Base-by-base conservation (phyloP, 2,113 vertebrate genomes). In the Ophthalmotilapia sp. region DNA sequence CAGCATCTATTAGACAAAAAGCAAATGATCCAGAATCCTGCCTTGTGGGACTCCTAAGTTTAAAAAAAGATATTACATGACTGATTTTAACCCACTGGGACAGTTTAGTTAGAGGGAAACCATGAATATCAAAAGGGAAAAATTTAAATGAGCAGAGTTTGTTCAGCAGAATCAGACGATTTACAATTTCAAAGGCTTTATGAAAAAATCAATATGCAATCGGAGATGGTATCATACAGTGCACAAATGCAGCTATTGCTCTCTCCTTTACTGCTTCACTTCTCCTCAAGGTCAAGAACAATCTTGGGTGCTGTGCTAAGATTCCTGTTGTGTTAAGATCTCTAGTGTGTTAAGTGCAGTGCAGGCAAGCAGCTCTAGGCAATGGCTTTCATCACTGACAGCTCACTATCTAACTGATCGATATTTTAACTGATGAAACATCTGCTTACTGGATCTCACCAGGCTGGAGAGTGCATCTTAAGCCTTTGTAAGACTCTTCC, bases 401-500 rank as follows among this genome's bases (percentile, higher is more conserved):
- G 79, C 83, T 89, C 81, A 14, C 85, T 58, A 68, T 89, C 84
- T 65, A 9, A 79, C 77, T 81, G 77, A 89, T 89, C 40, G 12
- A 92, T 84, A 82, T 38, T 5, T 15, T 33, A 60, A 60, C 26
- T 31, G 56, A 60, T 60, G 33, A 42, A 65, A 55, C 23, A 40
- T 84, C 68, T 45, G 15, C 29, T 56, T 1, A 7, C 29, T 81
- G 82, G 68, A 23, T 87, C 45, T 77, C 81, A 70, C 4, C 73
- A 15, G 58, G 14, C 38, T 17, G 55, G 51, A 40, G 62, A 56
- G 55, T 23, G 79, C 80, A 77, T 80, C 80, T 79, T 75, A 89
- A 92, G 40, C 82, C 91, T 36, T 86, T 91, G 42, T 38, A 79
- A 85, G 89, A 85, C 73, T 89, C 90, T 55, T 56, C 33, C 58